Evolutionary conservation across 2,888 invertebrate genomes (phyloP).

Genomic region (Drosophila prostipennis): DNA sequence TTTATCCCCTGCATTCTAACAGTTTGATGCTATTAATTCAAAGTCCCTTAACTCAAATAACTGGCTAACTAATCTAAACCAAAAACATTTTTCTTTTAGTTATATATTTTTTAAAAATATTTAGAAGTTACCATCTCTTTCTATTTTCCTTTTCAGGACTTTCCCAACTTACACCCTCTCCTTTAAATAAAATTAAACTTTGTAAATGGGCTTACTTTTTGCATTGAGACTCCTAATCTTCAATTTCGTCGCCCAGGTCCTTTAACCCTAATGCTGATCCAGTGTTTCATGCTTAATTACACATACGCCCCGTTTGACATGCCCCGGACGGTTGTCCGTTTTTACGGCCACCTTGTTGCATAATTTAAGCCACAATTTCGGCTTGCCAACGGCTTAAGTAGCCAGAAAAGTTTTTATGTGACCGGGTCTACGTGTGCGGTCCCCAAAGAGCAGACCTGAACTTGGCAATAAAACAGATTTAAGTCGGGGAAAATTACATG

Average conservation of each 20-base stretch:
- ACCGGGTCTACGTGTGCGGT: slow-evolving; percentile 43
- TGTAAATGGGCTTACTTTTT: background rate
- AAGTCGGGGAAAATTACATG: slow-evolving; percentile 56
- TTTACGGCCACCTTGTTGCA: slow-evolving; percentile 68
- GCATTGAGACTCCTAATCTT: background rate
- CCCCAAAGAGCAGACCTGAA: slow-evolving; percentile 27
- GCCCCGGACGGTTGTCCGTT: slow-evolving; percentile 38
- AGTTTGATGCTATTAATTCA: slow-evolving; percentile 3
- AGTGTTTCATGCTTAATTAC: slow-evolving; percentile 67
- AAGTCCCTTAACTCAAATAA: too few species aligned
- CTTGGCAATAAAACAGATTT: slow-evolving; percentile 75
- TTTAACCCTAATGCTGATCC: slow-evolving; percentile 25
- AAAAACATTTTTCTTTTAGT: background rate
- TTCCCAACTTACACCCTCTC: background rate
- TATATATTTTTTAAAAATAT: too few species aligned
- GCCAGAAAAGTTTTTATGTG: slow-evolving; percentile 70
- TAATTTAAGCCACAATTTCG: slow-evolving; percentile 66
- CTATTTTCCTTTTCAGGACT: too few species aligned
- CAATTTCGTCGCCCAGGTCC: background rate
- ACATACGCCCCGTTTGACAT: slow-evolving; percentile 68
- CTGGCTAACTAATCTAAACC: too few species aligned
- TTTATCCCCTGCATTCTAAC: background rate
- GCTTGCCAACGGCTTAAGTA: slow-evolving; percentile 64
- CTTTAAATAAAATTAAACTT: background rate
- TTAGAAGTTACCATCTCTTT: too few species aligned